These are phyloP conservation scores for Eciton burchellii DNA, from an alignment of 1,140 invertebrate genomes.

Conservation along the genomic window DNA sequence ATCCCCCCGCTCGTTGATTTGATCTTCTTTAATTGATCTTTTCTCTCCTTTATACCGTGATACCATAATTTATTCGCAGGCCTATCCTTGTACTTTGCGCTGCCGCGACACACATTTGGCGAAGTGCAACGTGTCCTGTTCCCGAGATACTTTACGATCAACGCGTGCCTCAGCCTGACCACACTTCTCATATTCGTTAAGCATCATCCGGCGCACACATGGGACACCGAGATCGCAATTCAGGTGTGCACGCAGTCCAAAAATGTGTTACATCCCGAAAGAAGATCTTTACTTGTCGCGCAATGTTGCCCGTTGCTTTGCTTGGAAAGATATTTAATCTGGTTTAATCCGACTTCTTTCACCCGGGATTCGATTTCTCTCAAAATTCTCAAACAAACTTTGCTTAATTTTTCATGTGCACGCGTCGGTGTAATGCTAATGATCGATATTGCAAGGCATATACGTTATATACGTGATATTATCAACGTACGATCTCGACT, in stretches of 20 bases:
- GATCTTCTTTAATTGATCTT: conserved; percentile 33
- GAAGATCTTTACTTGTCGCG: neutral
- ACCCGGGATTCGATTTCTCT: too few relatives aligned
- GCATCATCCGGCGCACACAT: conserved; percentile 84
- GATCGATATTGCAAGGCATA: too few relatives aligned
- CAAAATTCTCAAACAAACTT: too few relatives aligned
- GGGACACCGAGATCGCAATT: conserved; percentile 82
- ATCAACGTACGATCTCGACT: too few relatives aligned
- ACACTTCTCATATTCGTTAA: conserved; percentile 90
- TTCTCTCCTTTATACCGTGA: conserved; percentile 28
- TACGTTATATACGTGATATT: too few relatives aligned
- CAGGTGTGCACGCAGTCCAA: conserved; percentile 79
- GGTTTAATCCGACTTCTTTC: too few relatives aligned
- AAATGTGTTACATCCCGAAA: neutral
- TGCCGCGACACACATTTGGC: conserved; percentile 93
- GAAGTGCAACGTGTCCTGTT: conserved; percentile 94
- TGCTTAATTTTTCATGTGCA: too few relatives aligned
- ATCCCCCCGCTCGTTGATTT: neutral
- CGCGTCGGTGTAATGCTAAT: too few relatives aligned
- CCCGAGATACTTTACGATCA: conserved; percentile 93
- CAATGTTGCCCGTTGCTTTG: too few relatives aligned
- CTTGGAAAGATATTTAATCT: too few relatives aligned
- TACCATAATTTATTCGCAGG: conserved; percentile 85
- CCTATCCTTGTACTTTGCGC: conserved; percentile 92
- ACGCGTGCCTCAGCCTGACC: conserved; percentile 90